A percentile compares a stretch with the other conserved stretches of the same genome.
Conservation (phyloP, 2,797 vertebrate species). For the Sphenopsis melanotis region DNA sequence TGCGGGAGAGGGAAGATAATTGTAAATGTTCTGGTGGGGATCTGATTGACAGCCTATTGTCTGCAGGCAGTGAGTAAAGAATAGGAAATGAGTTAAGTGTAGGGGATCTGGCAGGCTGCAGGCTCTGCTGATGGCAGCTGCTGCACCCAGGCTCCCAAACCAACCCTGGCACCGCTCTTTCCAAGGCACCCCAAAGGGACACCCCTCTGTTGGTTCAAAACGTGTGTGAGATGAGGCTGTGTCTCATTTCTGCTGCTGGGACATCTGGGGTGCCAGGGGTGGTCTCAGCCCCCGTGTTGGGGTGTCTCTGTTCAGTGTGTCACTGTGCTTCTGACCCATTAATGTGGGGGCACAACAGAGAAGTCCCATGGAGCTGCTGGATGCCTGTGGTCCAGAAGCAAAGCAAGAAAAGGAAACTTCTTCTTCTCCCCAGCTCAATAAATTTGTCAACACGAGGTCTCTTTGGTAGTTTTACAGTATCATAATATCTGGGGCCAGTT, state of each 20-base stretch:
- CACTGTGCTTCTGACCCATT: rapidly evolving
- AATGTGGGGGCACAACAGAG: background rate
- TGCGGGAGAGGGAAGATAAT: slow-evolving; percentile 7
- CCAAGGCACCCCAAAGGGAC: background rate
- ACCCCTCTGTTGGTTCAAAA: rapidly evolving
- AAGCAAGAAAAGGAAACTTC: background rate
- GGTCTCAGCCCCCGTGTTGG: background rate
- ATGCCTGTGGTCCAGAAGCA: background rate
- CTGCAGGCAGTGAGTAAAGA: slow-evolving; percentile 34
- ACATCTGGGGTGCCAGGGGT: background rate
- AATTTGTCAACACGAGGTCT: background rate
- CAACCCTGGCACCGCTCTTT: rapidly evolving
- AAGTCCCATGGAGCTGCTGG: background rate
- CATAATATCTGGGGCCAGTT: background rate
- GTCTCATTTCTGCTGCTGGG: background rate
- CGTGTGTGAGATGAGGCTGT: rapidly evolving
- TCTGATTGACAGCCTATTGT: slow-evolving; percentile 56
- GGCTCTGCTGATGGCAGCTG: background rate
- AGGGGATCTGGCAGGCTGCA: slow-evolving; percentile 28
- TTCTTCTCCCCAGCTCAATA: background rate
- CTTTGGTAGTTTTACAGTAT: background rate
- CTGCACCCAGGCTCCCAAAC: background rate
- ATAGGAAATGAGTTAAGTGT: slow-evolving; percentile 29
- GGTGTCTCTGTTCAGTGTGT: background rate
- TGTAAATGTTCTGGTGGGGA: slow-evolving; percentile 27